Evolutionary conservation across 2,888 invertebrate species (phyloP).

Genomic region (Drosophila algonquin): DNA sequence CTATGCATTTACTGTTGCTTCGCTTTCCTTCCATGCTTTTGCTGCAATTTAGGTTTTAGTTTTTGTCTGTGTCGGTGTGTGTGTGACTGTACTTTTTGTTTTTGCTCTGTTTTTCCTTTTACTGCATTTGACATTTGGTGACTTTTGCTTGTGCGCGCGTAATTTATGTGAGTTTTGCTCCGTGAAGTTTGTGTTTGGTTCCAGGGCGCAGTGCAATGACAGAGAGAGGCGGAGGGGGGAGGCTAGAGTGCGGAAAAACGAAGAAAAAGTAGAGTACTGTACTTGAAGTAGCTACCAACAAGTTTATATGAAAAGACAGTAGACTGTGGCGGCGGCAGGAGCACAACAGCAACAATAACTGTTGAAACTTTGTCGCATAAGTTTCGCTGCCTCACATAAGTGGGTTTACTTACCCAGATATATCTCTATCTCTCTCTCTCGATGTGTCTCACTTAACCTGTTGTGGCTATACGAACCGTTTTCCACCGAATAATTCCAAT

Average conservation of each 20-base stretch:
- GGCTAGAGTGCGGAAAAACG: background rate
- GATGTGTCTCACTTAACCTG: conserved; percentile 25
- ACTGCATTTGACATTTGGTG: conserved; percentile 76
- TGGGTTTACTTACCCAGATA: conserved; percentile 49
- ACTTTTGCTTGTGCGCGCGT: conserved; percentile 67
- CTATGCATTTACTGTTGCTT: conserved; percentile 3
- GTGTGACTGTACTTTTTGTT: background rate
- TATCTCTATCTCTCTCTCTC: conserved; percentile 11
- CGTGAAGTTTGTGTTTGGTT: conserved; percentile 59
- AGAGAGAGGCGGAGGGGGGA: background rate
- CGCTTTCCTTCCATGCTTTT: conserved; percentile 29
- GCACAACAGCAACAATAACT: background rate
- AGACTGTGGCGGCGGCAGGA: conserved; percentile 25
- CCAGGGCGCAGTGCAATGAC: conserved; percentile 34
- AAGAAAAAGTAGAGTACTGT: conserved; percentile 25
- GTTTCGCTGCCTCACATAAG: conserved; percentile 67
- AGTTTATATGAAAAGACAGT: conserved; percentile 70
- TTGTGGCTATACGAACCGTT: background rate
- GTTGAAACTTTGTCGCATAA: conserved; percentile 69
- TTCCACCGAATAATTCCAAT: background rate
- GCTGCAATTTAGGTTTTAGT: conserved; percentile 57
- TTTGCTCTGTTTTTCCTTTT: conserved; percentile 31
- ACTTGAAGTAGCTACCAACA: conserved; percentile 57
- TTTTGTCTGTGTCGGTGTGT: conserved; percentile 20
- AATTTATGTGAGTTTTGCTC: conserved; percentile 76